A percentile compares a stretch with the other conserved stretches of the same genome.
phyloP scores from a whole-genome alignment of 2,888 invertebrate species.

The Tipula unca region DNA sequence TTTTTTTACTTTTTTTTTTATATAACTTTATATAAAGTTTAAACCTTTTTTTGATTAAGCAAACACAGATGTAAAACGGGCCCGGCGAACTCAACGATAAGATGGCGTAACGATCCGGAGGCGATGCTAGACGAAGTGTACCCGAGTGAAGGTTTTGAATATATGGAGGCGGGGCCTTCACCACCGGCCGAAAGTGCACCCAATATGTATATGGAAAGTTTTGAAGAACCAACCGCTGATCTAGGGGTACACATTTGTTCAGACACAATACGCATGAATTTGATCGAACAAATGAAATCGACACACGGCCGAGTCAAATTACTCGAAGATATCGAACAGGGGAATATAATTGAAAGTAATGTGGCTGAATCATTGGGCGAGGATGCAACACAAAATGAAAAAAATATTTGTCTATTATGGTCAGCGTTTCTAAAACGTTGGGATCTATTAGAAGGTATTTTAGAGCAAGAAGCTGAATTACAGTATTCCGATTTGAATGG shows the following conservation, averaged over 20 bases:
- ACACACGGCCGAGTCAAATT: constrained; percentile 58
- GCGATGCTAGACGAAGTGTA: constrained; percentile 53
- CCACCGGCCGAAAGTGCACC: constrained; percentile 74
- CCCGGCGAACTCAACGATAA: constrained; percentile 44
- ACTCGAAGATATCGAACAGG: constrained; percentile 65
- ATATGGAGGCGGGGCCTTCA: constrained; percentile 70
- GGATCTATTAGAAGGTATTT: constrained; percentile 54
- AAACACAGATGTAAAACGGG: constrained; percentile 46
- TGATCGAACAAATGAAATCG: constrained; percentile 65
- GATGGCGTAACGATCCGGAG: constrained; percentile 49
- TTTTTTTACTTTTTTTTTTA: neutral
- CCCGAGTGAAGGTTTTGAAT: constrained; percentile 58
- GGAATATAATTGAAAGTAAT: constrained; percentile 52
- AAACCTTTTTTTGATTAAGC: too few relatives aligned
- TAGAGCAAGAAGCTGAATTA: constrained; percentile 61
- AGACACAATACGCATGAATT: constrained; percentile 63
- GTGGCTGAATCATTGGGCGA: constrained; percentile 46
- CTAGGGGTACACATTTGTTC: constrained; percentile 63
- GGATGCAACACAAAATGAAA: constrained; percentile 53
- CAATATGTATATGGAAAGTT: constrained; percentile 73
- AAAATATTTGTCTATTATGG: constrained; percentile 64
- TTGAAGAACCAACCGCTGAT: constrained; percentile 62
- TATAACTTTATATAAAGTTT: too few relatives aligned
- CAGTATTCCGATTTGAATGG: constrained; percentile 64
- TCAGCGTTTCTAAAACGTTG: constrained; percentile 62